phyloP scores from a whole-genome alignment of 2,113 vertebrate genomes.

The Psilopogon haemacephalus region DNA sequence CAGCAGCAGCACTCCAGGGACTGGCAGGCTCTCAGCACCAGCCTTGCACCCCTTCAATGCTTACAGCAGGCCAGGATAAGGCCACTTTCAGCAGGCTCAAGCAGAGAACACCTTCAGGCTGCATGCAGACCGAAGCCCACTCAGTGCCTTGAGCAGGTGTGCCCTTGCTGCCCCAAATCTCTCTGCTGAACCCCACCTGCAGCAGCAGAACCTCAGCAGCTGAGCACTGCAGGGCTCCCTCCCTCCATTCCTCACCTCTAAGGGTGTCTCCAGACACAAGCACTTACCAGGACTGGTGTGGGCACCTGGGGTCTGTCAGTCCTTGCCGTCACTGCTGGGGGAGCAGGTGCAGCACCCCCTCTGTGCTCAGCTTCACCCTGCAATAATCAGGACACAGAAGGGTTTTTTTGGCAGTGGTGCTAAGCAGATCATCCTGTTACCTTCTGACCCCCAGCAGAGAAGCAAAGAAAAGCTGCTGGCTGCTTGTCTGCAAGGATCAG shows the following conservation, averaged over 20 bases:
- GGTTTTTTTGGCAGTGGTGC: neutral
- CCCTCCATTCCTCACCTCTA: fast-evolving
- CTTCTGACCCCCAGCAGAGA: neutral
- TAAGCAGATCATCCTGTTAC: conserved; percentile 13
- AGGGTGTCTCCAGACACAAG: neutral
- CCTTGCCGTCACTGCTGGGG: neutral
- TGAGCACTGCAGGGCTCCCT: neutral
- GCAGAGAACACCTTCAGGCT: neutral
- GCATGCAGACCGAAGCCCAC: fast-evolving
- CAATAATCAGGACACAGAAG: conserved; percentile 29
- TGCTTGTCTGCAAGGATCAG: conserved; percentile 13
- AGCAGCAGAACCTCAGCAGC: neutral
- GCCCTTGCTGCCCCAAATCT: neutral
- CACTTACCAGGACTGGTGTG: conserved; percentile 34
- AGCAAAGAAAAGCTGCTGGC: conserved; percentile 5
- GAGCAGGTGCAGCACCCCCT: neutral
- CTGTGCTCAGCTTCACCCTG: conserved; percentile 32
- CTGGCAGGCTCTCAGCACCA: neutral
- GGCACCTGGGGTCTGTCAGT: neutral
- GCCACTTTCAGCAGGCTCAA: neutral
- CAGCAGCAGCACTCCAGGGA: fast-evolving
- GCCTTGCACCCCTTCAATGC: fast-evolving
- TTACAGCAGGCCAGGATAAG: neutral
- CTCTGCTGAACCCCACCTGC: fast-evolving
- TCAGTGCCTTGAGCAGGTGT: too few species aligned